A percentile compares a stretch with the other conserved stretches of the same genome.
Evolutionary conservation across 2,888 invertebrate genomes (phyloP).

Genomic region (Diabrotica balteata): DNA sequence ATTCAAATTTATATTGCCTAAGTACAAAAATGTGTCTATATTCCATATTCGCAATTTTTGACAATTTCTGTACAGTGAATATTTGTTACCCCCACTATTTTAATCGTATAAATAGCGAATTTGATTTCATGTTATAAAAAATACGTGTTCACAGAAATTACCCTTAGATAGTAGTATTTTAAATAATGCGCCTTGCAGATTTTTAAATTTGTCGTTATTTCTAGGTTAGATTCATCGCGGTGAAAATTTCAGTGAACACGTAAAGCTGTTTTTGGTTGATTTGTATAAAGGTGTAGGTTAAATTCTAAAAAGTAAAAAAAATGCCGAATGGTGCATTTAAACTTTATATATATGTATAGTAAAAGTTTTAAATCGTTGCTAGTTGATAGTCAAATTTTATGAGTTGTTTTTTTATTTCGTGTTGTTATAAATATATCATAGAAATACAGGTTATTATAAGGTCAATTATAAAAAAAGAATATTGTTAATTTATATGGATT

Average conservation of each 20-base stretch:
- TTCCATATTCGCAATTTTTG: no score
- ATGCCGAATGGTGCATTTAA: slow-evolving; percentile 29
- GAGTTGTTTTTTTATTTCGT: slow-evolving; percentile 29
- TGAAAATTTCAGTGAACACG: slow-evolving; percentile 26
- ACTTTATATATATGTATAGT: slow-evolving; percentile 33
- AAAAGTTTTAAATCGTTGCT: slow-evolving; percentile 35
- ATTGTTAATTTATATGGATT: slow-evolving; percentile 40
- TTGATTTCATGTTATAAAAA: slow-evolving; percentile 12
- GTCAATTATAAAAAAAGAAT: slow-evolving; percentile 49
- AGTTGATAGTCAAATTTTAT: slow-evolving; percentile 38
- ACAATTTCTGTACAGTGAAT: no score
- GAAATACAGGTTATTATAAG: slow-evolving; percentile 46
- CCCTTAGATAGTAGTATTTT: slow-evolving; percentile 5
- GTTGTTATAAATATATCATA: slow-evolving; percentile 39
- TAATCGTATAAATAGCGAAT: slow-evolving; percentile 7
- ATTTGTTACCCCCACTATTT: no score
- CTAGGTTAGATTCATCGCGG: background rate
- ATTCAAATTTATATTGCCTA: no score
- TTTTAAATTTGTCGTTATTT: slow-evolving; percentile 13
- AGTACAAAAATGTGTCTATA: no score
- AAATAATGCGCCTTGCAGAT: slow-evolving; percentile 18
- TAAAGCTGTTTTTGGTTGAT: slow-evolving; percentile 29
- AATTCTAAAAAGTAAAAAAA: slow-evolving; percentile 38
- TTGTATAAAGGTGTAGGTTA: slow-evolving; percentile 43
- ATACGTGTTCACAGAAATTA: slow-evolving; percentile 14